Evolutionary conservation across 2,797 vertebrate species (phyloP), one percentile per base, ranked within the genome.

Genomic region (Neosilurus mollespiculum): DNA sequence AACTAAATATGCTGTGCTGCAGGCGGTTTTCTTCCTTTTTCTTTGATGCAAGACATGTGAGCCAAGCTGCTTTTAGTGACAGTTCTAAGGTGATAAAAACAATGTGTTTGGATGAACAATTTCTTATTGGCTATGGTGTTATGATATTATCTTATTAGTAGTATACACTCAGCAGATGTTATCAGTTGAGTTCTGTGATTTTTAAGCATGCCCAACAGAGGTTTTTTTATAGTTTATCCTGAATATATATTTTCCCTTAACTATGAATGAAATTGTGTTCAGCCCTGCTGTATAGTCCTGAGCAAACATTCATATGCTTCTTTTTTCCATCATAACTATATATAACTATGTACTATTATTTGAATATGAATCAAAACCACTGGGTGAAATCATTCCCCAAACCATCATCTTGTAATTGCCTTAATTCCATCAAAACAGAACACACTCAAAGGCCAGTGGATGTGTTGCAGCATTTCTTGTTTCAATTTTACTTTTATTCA

Each of bases 61-160:
- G 37, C 8, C 76, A 62, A 64, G 26, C 22, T 62, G 37, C 34
- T 64, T 26, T n/a, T 24, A 51, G 59, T 9, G 30, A 76, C 73
- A 76, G 6, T 2, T 6, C 24, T 30, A 1, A 56, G 15, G 59
- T 18, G 12, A 34, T 16, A 1, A 61, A 61, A 61, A 59, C 56
- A 77, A n/a, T 22, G 34, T 24, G 22, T 62, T 76, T 78, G 14
- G 3, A 49, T 78, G 14, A 49, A 24, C 37, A 64, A 24, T 61
- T n/a, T 12, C 6, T 20, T 64, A n/a, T 62, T n/a, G 58, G 14
- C 58, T 16, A 62, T 18, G 15, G 34, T 5, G 24, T 51, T 62
- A 62, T 16, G 8, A 62, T 24, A 78, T 62, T 78, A 58, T 58
- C 30, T 78, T 73, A 34, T 75, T 64, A 53, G 51, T 65, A 51